Base-by-base conservation (phyloP, 2,888 invertebrate species). In the Tenthredo amoena region DNA sequence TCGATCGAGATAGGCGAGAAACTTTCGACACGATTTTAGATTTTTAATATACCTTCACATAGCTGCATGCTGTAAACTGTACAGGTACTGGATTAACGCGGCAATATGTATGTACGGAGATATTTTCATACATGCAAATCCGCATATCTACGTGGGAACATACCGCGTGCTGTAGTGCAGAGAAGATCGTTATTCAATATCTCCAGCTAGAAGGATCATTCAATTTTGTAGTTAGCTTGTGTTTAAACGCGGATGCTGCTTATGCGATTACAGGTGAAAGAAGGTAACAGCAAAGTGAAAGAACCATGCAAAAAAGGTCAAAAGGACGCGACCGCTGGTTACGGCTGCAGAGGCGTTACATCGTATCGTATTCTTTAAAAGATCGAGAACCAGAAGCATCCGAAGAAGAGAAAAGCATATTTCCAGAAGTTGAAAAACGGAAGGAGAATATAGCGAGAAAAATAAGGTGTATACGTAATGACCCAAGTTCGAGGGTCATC, bases 271-370 rank as follows among this genome's bases (percentile, higher is more conserved):
- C n/a, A 31, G 10, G 40, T n/a, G 12, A 31, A 81, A 62, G 62
- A 40, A 43, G n/a, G 43, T n/a, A n/a, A 74, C 10, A 40, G 62
- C 77, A n/a, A 55, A 77, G 77, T 77, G 77, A 77, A 77, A 77
- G 77, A 50, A 21, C 50, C 15, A 9, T 50, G 81, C 37, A 81
- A 81, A 81, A 81, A 81, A 81, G 81, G 81, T 81, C 81, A 81
- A 81, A 81, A 81, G 81, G 81, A 81, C 81, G 81, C 72, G 72
- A 26, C 43, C 72, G 72, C 10, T 68, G 10, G 15, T 74, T 74
- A 50, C 50, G 10, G 34, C 2, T n/a, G 77, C n/a, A 34, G 50
- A 81, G 62, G 81, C 81, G 58, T 81, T 34, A 34, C 31, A 34
- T 34, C 68, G 68, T 15, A 21, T 37, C 40, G 40, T 37, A 2